These are phyloP conservation scores for Menura novaehollandiae DNA, from an alignment of 2,113 vertebrate species.

Conservation along the genomic window DNA sequence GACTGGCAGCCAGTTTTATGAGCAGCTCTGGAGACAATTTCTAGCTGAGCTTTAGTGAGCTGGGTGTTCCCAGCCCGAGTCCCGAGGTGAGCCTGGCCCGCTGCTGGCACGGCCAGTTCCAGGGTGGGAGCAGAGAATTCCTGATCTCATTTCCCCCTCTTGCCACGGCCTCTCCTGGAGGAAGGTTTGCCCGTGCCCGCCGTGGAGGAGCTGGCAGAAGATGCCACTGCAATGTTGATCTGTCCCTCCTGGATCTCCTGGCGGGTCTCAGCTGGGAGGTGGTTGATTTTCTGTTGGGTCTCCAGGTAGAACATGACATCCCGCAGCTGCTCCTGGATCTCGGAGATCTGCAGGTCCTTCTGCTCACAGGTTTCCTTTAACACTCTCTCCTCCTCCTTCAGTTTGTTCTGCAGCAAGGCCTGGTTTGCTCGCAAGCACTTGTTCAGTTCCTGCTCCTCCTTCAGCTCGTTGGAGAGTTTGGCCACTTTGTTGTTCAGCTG, in stretches of 20 bases:
- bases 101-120: neutral
- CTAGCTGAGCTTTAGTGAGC: constrained; percentile 31
- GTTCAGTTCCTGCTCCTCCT: constrained; percentile 98
- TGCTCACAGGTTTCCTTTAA: constrained; percentile 79
- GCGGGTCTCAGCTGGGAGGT: constrained; percentile 85
- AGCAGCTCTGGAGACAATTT: constrained; percentile 60
- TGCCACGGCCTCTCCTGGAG: constrained; percentile 86
- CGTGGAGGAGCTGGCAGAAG: constrained; percentile 68
- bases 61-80: neutral
- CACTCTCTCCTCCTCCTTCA: constrained; percentile 86
- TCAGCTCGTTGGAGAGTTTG: constrained; percentile 88
- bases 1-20: constrained; percentile 40
- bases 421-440: constrained; percentile 92
- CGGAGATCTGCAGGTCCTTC: constrained; percentile 85
- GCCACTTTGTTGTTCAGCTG: constrained; percentile 83
- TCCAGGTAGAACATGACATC: constrained; percentile 98
- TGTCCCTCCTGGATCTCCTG: constrained; percentile 97
- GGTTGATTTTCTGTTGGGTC: constrained; percentile 90
- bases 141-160: constrained; percentile 85
- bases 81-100: neutral
- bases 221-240: constrained; percentile 86
- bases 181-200: constrained; percentile 68
- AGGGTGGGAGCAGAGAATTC: neutral
- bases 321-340: constrained; percentile 93
- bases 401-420: constrained; percentile 83